A percentile compares a stretch with the other conserved stretches of the same genome.
Evolutionary conservation across 2,797 vertebrate genomes (phyloP).

Genomic region (Sebastes oblongus): DNA sequence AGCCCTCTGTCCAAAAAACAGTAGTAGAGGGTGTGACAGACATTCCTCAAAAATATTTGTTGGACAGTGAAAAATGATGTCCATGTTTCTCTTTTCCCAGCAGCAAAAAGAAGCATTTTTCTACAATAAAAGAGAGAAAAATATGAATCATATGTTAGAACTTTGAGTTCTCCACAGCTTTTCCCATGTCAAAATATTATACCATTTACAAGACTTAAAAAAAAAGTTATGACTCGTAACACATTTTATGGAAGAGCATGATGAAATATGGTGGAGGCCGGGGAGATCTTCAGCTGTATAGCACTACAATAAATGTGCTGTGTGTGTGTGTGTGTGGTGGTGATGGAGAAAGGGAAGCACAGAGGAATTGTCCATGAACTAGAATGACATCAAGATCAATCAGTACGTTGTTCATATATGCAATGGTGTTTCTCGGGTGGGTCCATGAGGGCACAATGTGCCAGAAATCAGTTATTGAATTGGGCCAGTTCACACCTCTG

Average conservation of each 20-base stretch:
- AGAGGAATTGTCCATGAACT: neutral
- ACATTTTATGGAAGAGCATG: slow-evolving; percentile 24
- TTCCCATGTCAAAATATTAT: slow-evolving; percentile 51
- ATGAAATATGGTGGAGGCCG: slow-evolving; percentile 20
- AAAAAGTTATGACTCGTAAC: slow-evolving; percentile 14
- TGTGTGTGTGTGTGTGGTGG: neutral
- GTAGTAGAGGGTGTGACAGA: slow-evolving; percentile 57
- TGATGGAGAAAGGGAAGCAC: neutral
- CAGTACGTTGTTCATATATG: neutral
- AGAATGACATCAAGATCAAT: too few relatives aligned
- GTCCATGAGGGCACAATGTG: neutral
- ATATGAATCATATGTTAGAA: slow-evolving; percentile 46
- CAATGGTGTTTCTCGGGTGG: neutral
- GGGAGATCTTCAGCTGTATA: neutral
- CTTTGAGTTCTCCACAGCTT: slow-evolving; percentile 18
- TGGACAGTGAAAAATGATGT: slow-evolving; percentile 32
- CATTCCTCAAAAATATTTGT: slow-evolving; percentile 42
- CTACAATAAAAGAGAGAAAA: slow-evolving; percentile 9
- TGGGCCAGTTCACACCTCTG: neutral
- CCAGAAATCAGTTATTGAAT: too few relatives aligned
- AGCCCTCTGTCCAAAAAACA: slow-evolving; percentile 38
- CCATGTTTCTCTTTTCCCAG: slow-evolving; percentile 42
- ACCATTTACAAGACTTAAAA: slow-evolving; percentile 41
- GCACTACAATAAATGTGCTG: neutral
- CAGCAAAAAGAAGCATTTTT: slow-evolving; percentile 19